These are phyloP conservation scores for Nomia melanderi DNA, from an alignment of 1,140 invertebrate genomes.

Conservation along the genomic window DNA sequence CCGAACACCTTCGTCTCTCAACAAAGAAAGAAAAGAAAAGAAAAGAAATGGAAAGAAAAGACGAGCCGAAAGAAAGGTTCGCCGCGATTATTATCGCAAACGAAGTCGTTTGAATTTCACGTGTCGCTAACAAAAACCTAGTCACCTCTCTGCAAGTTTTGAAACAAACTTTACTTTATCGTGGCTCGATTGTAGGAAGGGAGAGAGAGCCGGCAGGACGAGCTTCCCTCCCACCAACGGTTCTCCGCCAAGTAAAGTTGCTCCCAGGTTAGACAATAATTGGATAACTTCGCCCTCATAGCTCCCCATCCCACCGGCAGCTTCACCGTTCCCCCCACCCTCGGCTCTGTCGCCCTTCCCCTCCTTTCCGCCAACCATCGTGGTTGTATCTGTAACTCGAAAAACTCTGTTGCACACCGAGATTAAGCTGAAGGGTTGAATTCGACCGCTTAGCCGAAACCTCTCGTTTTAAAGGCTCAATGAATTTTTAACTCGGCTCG, in stretches of 20 bases:
- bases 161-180: conserved; percentile 80
- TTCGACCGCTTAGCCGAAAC: conserved; percentile 60
- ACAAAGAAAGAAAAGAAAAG: conserved; percentile 34
- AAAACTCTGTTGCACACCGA: conserved; percentile 75
- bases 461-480: conserved; percentile 49
- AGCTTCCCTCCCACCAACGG: conserved; percentile 61
- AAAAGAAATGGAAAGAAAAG: conserved; percentile 24
- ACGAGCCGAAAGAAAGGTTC: not conserved
- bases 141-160: conserved; percentile 70
- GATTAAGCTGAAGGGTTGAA: conserved; percentile 74
- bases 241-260: conserved; percentile 77
- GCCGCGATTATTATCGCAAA: conserved; percentile 51
- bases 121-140: conserved; percentile 73
- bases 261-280: conserved; percentile 81
- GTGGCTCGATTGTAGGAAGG: conserved; percentile 74
- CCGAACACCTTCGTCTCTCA: not conserved
- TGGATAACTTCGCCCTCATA: conserved; percentile 80
- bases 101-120: conserved; percentile 72
- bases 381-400: conserved; percentile 58
- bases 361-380: conserved; percentile 23
- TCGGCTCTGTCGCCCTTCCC: conserved; percentile 34
- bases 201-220: conserved; percentile 61
- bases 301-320: conserved; percentile 60
- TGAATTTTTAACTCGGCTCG: conserved; percentile 44
- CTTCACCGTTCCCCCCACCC: conserved; percentile 50